Evolutionary conservation across 2,113 vertebrate species (phyloP).

Genomic region (Cettia cetti): DNA sequence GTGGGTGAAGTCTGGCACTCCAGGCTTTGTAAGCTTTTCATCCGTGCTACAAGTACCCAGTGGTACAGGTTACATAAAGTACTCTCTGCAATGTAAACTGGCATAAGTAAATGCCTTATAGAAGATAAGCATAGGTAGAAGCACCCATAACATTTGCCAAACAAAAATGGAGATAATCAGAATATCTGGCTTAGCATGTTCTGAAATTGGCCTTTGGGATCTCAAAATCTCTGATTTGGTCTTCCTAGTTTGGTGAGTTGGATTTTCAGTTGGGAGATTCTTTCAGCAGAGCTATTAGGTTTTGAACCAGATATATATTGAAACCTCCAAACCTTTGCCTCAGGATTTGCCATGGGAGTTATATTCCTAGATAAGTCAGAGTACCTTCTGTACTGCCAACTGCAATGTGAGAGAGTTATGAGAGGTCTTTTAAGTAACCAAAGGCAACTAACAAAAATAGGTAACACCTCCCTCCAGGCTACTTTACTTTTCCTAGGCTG

Average conservation of each 20-base stretch:
- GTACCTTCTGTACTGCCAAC: background rate
- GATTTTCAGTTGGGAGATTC: background rate
- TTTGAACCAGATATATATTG: background rate
- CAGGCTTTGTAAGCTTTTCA: background rate
- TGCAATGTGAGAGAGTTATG: background rate
- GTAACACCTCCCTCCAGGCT: background rate
- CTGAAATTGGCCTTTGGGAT: background rate
- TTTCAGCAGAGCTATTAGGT: background rate
- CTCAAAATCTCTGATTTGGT: background rate
- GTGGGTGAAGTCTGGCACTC: background rate
- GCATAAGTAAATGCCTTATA: background rate
- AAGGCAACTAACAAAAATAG: background rate
- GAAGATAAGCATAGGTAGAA: background rate
- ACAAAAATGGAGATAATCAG: background rate
- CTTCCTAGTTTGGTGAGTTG: background rate
- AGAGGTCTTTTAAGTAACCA: background rate
- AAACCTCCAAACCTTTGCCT: background rate
- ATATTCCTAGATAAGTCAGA: conserved; percentile 6
- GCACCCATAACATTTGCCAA: background rate
- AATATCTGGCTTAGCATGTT: background rate
- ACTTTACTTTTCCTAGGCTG: background rate
- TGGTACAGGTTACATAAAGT: background rate
- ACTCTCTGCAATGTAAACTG: background rate
- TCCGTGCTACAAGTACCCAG: background rate
- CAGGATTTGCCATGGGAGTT: background rate